Evolutionary conservation across 2,888 invertebrate genomes (phyloP).

Genomic region (Tetheella fluctuosa): DNA sequence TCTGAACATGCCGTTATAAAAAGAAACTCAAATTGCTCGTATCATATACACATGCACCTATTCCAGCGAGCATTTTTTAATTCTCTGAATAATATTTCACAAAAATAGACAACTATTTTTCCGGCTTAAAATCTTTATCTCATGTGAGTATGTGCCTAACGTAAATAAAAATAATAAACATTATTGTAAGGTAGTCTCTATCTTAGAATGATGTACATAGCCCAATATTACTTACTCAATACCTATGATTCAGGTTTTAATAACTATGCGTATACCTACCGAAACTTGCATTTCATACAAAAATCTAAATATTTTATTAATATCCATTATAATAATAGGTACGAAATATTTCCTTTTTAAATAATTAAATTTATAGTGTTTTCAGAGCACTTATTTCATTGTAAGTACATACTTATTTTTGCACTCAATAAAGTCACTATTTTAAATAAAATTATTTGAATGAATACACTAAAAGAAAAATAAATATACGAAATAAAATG

Average conservation of each 20-base stretch:
- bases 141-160: neutral
- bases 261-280: neutral
- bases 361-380: conserved; percentile 55
- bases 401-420: conserved; percentile 77
- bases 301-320: neutral
- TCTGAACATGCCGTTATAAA: neutral
- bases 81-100: neutral
- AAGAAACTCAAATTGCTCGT: neutral
- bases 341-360: conserved; percentile 22
- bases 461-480: conserved; percentile 74
- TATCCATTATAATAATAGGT: conserved; percentile 1
- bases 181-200: neutral
- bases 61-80: neutral
- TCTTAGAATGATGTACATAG: neutral
- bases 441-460: conserved; percentile 75
- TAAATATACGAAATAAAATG: conserved; percentile 62
- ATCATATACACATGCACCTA: neutral
- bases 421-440: conserved; percentile 80
- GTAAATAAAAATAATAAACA: neutral
- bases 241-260: neutral
- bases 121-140: neutral
- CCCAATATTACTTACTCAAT: neutral
- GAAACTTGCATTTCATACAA: neutral
- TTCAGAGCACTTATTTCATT: conserved; percentile 74
- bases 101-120: neutral